Evolutionary conservation across 2,113 vertebrate genomes (phyloP).

Genomic region (Lipophrys pholis): DNA sequence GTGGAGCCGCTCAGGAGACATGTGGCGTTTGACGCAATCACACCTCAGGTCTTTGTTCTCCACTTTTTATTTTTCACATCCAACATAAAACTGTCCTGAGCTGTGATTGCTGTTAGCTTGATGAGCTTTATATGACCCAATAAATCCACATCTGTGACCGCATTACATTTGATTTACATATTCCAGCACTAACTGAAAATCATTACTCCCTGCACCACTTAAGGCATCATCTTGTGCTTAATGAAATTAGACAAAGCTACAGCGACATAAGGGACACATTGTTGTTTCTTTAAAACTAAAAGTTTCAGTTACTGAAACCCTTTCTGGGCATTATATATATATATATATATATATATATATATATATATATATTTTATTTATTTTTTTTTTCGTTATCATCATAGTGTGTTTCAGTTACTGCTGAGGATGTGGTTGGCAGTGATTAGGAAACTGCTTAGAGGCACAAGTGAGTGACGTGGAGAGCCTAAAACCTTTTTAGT

Average conservation of each 20-base stretch:
- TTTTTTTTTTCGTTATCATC: slow-evolving; percentile 9
- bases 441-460: slow-evolving; percentile 47
- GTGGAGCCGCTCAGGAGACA: background rate
- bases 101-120: slow-evolving; percentile 22
- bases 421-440: slow-evolving; percentile 41
- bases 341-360: too few species aligned
- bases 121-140: slow-evolving; percentile 32
- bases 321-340: too few species aligned
- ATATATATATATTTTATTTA: too few species aligned
- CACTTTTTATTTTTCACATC: background rate
- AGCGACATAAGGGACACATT: background rate
- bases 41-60: slow-evolving; percentile 11
- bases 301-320: slow-evolving; percentile 3
- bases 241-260: slow-evolving; percentile 11
- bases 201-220: slow-evolving; percentile 30
- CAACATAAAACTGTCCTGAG: background rate
- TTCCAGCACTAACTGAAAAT: slow-evolving; percentile 15
- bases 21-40: slow-evolving; percentile 11
- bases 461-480: slow-evolving; percentile 28
- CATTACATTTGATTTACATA: slow-evolving; percentile 37
- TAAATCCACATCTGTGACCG: slow-evolving; percentile 51
- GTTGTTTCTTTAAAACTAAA: slow-evolving; percentile 5
- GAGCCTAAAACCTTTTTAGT: slow-evolving; percentile 31
- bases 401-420: slow-evolving; percentile 21
- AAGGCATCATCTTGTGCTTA: slow-evolving; percentile 31